Base-by-base conservation (phyloP, 1,140 invertebrate genomes). In the Cherax quadricarinatus region DNA sequence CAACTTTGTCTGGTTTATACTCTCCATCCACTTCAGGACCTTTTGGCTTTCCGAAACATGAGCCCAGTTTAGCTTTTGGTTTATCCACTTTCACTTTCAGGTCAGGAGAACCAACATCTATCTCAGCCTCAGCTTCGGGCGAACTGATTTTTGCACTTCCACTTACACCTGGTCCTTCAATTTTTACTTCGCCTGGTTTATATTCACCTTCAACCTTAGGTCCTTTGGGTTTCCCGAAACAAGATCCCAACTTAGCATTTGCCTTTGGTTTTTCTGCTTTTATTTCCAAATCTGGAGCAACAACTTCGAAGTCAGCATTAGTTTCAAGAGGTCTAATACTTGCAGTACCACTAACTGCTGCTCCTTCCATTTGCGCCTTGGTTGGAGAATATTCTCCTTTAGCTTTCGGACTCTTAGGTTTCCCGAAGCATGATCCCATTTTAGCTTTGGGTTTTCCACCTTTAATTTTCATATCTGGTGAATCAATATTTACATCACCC, bases 361-460 rank as follows among this genome's bases (percentile, higher is more conserved):
- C 73, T 41, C 73, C 53, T 41, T 92, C 90, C n/a, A 57, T 0
- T 66, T 92, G 84, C 12, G 85, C 79, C 18, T 62, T 81, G 7
- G 48, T 48, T n/a, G 84, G 49, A 14, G 80, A 66, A 83, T 81
- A 83, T 80, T 82, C 86, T 9, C 82, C 87, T 51, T 89, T 87
- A n/a, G 66, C 49, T 12, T 81, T 70, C n/a, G 81, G 87, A 80
- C 24, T 79, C 53, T 93, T 93, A 4, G 92, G 87, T 73, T 93
- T 93, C 0, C 92, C 92, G 85, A 93, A 93, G 82, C 87, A 93
- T 6, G 92, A 93, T 75, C 92, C 92, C 4, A 93, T 18, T 80
- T 93, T 93, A 6, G 21, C 41, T 51, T 93, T 93, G 24, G 87
- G 48, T 78, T 89, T 92, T 21, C 79, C 75, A 10, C 57, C 87